Base-by-base conservation (phyloP, 1,140 invertebrate genomes). In the Trichoplusia ni region DNA sequence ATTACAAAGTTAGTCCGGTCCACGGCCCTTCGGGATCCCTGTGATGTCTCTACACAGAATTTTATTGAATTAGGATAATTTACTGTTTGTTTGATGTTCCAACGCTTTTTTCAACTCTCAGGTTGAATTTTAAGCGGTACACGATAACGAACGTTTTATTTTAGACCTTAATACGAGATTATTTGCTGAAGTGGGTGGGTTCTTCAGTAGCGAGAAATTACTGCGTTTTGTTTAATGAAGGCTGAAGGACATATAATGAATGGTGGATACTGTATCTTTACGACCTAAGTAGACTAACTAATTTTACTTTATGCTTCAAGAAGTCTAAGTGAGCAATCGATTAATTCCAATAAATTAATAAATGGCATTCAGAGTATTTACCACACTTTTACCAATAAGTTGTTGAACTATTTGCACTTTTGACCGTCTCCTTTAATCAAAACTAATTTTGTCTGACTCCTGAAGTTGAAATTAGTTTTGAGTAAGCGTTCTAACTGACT, bases 51-150 rank as follows among this genome's bases (percentile, higher is more conserved):
- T 31, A 54, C 23, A 14, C 21, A 42, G 14, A 31, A 56, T 61
- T 62, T 68, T 73, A 76, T 71, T 77, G 69, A 63, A 68, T 73
- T 71, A 69, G 66, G 74, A 73, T 77, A 77, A 77, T 71, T 71
- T 71, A 69, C 64, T 69, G 71, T 77, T 77, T 75, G 67, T 77
- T 67, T 70, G 64, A 69, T 63, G 64, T 68, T 25, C 42, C 62
- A 31, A 63, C 58, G 49, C 47, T 64, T 54, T 49, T 67, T 61
- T 42, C 23, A 61, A 54, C 37, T 29, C 46, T 59, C 35, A 40
- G 21, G 64, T 60, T 44, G 64, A 61, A 53, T 61, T 67, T 67
- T 63, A 58, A 37, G 14, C 11, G 14, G 14, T 29, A 18, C n/a
- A 38, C 33, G 33, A 37, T 27, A 37, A 37, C 9, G 33, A 25